These are phyloP conservation scores for Eulithis testata DNA, from an alignment of 2,888 invertebrate genomes.

Conservation along the genomic window DNA sequence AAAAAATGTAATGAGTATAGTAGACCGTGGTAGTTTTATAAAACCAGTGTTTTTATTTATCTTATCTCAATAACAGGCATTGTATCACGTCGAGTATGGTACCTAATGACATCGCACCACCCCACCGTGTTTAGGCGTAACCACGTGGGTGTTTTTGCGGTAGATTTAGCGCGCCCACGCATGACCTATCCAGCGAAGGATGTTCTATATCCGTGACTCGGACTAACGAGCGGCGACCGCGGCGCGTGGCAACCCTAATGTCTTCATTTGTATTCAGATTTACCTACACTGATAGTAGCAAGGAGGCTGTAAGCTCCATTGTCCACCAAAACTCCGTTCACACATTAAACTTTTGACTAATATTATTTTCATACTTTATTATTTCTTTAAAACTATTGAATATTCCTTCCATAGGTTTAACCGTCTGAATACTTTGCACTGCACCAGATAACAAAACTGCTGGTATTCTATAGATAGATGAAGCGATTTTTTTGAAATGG, in stretches of 20 bases:
- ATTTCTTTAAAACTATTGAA: too few species aligned
- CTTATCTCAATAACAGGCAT: too few species aligned
- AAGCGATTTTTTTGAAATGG: too few species aligned
- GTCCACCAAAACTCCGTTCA: conserved; percentile 5
- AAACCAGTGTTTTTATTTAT: too few species aligned
- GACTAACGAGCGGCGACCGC: conserved; percentile 61
- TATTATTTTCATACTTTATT: too few species aligned
- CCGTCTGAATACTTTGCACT: too few species aligned
- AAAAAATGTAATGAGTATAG: too few species aligned
- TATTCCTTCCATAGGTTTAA: too few species aligned
- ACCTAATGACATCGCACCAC: not conserved
- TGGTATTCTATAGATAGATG: too few species aligned
- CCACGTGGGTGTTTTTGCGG: conserved; percentile 30
- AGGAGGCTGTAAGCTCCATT: conserved; percentile 49
- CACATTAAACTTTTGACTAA: not conserved
- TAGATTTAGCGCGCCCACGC: conserved; percentile 35
- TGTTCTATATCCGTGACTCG: conserved; percentile 30
- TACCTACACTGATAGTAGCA: conserved; percentile 61
- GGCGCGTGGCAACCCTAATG: conserved; percentile 61
- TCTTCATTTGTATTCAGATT: conserved; percentile 80
- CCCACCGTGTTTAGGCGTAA: not conserved
- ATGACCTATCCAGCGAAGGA: conserved; percentile 43
- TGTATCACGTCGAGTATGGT: not conserved
- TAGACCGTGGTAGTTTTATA: too few species aligned
- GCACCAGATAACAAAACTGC: too few species aligned